Percentiles rank a stretch among this genome's conserved stretches.
Conservation (phyloP, 2,113 vertebrate genomes). For the Alligator sinensis region DNA sequence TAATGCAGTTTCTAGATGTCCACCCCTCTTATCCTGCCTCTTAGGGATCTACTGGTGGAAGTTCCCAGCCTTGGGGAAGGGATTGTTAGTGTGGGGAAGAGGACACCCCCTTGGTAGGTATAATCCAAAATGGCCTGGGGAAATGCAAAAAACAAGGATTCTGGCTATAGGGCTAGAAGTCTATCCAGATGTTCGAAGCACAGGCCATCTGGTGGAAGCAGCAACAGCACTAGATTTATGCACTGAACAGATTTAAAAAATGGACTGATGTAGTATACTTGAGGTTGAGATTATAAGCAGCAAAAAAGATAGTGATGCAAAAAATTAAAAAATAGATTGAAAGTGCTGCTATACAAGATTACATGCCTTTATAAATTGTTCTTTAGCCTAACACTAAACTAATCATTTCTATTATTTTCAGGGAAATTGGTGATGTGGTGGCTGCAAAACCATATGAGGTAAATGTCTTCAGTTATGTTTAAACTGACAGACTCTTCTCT, state of each 20-base stretch:
- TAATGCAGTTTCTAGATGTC: neutral
- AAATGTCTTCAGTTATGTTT: neutral
- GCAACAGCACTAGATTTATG: neutral
- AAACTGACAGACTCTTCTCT: neutral
- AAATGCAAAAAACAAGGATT: neutral
- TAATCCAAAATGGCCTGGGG: neutral
- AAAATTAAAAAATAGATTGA: too few species aligned
- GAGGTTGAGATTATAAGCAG: fast-evolving
- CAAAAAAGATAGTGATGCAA: neutral
- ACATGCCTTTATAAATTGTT: neutral
- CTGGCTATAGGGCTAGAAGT: neutral
- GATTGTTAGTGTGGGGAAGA: neutral
- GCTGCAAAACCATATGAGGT: conserved; percentile 83
- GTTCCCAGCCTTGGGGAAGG: neutral
- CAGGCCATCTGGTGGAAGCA: neutral
- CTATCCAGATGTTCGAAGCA: neutral
- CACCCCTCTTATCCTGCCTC: too few species aligned
- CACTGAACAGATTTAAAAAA: neutral
- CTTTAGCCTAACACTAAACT: neutral
- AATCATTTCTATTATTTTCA: conserved; percentile 36
- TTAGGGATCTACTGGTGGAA: neutral
- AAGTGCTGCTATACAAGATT: neutral
- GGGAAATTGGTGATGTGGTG: conserved; percentile 81
- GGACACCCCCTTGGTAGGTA: neutral
- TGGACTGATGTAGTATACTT: neutral